These are phyloP conservation scores for Epinephelus malabaricus DNA, from an alignment of 2,797 vertebrate species.

Conservation along the genomic window DNA sequence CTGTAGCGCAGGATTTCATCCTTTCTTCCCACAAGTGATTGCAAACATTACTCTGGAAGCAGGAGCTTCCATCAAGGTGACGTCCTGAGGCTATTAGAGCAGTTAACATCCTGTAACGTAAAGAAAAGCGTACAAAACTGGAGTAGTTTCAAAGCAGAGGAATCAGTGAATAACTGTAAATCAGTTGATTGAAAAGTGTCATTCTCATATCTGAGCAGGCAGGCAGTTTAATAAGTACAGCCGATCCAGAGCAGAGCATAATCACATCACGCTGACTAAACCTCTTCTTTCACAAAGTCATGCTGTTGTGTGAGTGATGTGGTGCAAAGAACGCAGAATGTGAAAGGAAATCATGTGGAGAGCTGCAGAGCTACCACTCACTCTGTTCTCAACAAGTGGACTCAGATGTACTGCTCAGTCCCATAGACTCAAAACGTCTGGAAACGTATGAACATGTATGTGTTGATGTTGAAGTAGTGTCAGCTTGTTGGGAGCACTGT, in stretches of 20 bases:
- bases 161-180: constrained; percentile 29
- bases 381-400: constrained; percentile 22
- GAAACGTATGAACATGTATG: background rate
- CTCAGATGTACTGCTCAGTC: background rate
- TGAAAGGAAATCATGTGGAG: constrained; percentile 13
- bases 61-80: background rate
- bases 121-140: background rate
- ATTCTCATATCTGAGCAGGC: constrained; percentile 37
- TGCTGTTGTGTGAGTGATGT: constrained; percentile 60
- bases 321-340: constrained; percentile 54
- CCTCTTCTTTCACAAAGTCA: constrained; percentile 52
- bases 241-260: constrained; percentile 38
- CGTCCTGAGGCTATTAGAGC: background rate
- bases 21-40: background rate
- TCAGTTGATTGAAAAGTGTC: constrained; percentile 44
- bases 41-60: constrained; percentile 3
- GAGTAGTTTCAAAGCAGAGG: background rate
- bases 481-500: background rate
- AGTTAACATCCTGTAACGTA: background rate
- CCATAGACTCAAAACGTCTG: background rate
- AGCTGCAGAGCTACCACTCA: constrained; percentile 25
- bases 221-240: constrained; percentile 39
- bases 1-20: constrained; percentile 2
- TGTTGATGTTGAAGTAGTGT: background rate
- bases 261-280: constrained; percentile 57